phyloP scores from a whole-genome alignment of 2,888 invertebrate species.

The Patella ulyssiponensis region DNA sequence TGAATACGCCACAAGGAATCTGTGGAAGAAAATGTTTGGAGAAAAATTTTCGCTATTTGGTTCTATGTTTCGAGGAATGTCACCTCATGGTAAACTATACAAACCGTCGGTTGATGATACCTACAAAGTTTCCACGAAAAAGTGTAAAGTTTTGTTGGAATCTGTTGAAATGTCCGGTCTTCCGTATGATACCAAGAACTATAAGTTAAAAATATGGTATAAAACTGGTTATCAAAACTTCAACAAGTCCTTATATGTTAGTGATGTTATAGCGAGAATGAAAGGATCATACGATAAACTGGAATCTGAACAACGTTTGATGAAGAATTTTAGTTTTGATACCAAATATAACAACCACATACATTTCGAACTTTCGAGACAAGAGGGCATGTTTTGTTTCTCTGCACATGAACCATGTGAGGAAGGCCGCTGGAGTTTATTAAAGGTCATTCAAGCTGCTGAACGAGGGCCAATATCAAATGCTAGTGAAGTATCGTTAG shows the following conservation, averaged over 20 bases:
- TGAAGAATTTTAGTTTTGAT: constrained; percentile 40
- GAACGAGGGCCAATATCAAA: constrained; percentile 25
- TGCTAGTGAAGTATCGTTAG: constrained; percentile 28
- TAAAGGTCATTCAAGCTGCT: constrained; percentile 35
- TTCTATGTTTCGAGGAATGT: constrained; percentile 74
- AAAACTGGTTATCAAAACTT: constrained; percentile 47
- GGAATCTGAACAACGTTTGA: constrained; percentile 34
- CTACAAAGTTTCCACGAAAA: constrained; percentile 54
- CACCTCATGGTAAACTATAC: constrained; percentile 71
- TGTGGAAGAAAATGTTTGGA: constrained; percentile 71
- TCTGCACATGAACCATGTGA: constrained; percentile 38
- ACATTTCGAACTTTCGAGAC: constrained; percentile 34
- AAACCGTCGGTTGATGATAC: constrained; percentile 60
- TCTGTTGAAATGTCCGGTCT: constrained; percentile 44
- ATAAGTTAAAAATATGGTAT: constrained; percentile 57
- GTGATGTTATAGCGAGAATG: constrained; percentile 39
- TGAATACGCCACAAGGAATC: constrained; percentile 68
- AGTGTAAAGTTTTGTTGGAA: constrained; percentile 42
- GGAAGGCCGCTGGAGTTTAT: constrained; percentile 34
- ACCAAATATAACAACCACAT: constrained; percentile 44
- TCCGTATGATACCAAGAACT: constrained; percentile 54
- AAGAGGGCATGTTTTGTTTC: constrained; percentile 40
- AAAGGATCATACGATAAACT: constrained; percentile 38
- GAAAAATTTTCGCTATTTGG: constrained; percentile 71
- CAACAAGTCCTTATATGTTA: constrained; percentile 38